These are phyloP conservation scores for Phoeniculus purpureus DNA, from an alignment of 2,797 vertebrate species.

Conservation along the genomic window DNA sequence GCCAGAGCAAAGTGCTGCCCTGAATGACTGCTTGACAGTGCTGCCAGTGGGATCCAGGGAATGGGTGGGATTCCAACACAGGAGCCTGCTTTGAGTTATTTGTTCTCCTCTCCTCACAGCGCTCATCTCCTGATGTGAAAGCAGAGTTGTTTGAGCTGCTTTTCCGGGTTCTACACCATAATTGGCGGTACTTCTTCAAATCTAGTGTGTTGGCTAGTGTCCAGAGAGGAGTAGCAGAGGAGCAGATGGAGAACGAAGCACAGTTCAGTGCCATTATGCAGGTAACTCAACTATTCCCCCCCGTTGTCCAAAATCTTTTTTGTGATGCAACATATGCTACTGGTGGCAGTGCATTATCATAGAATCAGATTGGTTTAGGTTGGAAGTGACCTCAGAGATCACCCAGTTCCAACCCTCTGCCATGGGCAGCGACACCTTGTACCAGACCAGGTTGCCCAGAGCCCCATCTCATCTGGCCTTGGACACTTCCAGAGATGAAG, in stretches of 20 bases:
- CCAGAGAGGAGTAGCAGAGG: constrained; percentile 87
- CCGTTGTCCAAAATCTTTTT: accelerated
- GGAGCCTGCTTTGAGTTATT: not conserved
- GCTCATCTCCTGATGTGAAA: constrained; percentile 95
- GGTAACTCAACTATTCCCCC: constrained; percentile 59
- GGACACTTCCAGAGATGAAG: too few species aligned
- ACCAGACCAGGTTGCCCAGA: too few species aligned
- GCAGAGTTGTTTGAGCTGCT: constrained; percentile 95
- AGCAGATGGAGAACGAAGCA: constrained; percentile 94
- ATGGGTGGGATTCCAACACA: not conserved
- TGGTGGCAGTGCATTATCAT: not conserved
- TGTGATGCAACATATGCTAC: accelerated
- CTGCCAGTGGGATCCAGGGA: not conserved
- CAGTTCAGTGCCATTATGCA: constrained; percentile 98
- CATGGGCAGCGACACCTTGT: too few species aligned
- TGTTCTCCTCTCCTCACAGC: constrained; percentile 73
- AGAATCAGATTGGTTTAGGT: too few species aligned
- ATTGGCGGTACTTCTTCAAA: constrained; percentile 99
- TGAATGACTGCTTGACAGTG: not conserved
- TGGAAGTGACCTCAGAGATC: too few species aligned
- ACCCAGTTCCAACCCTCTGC: too few species aligned
- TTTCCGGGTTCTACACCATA: constrained; percentile 95
- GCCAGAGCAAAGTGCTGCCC: too few species aligned
- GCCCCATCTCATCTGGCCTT: too few species aligned
- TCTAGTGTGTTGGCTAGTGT: constrained; percentile 91